A percentile compares a stretch with the other conserved stretches of the same genome.
Evolutionary conservation across 2,888 invertebrate species (phyloP).

Genomic region (Oscheius sp.): DNA sequence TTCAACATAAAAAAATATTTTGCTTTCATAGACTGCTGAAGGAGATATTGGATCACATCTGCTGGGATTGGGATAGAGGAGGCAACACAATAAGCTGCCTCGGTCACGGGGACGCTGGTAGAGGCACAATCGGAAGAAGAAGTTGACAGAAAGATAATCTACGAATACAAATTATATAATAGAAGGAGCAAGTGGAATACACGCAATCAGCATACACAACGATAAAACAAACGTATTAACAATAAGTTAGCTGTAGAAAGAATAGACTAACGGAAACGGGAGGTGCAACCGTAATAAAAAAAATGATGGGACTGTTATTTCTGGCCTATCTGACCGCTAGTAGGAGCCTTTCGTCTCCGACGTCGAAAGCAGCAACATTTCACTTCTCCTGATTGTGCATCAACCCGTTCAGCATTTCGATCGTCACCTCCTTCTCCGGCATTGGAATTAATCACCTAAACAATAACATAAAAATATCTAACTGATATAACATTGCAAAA

Average conservation of each 20-base stretch:
- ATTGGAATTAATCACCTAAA: constrained; percentile 72
- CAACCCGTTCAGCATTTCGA: constrained; percentile 50
- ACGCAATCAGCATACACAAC: constrained; percentile 40
- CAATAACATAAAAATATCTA: no score
- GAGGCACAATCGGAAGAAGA: constrained; percentile 30
- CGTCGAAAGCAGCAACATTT: constrained; percentile 72
- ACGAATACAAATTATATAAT: constrained; percentile 5
- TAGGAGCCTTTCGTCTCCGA: constrained; percentile 63
- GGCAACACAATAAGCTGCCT: constrained; percentile 21
- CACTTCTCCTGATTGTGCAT: constrained; percentile 63
- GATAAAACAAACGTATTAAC: constrained; percentile 33
- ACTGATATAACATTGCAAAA: no score
- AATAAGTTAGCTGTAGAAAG: constrained; percentile 25
- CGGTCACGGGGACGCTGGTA: constrained; percentile 25
- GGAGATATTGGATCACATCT: constrained; percentile 26
- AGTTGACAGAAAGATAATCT: constrained; percentile 23
- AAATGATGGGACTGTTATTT: constrained; percentile 35
- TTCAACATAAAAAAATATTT: constrained; percentile 18
- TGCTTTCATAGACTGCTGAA: constrained; percentile 21
- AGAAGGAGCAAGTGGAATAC: constrained; percentile 38
- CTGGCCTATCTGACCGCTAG: constrained; percentile 38
- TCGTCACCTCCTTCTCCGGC: constrained; percentile 67
- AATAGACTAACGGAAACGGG: not conserved
- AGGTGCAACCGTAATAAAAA: constrained; percentile 13
- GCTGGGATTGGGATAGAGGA: constrained; percentile 26